These are phyloP conservation scores for Scaptomyza caliginosa DNA, from an alignment of 2,888 invertebrate species.

Conservation along the genomic window DNA sequence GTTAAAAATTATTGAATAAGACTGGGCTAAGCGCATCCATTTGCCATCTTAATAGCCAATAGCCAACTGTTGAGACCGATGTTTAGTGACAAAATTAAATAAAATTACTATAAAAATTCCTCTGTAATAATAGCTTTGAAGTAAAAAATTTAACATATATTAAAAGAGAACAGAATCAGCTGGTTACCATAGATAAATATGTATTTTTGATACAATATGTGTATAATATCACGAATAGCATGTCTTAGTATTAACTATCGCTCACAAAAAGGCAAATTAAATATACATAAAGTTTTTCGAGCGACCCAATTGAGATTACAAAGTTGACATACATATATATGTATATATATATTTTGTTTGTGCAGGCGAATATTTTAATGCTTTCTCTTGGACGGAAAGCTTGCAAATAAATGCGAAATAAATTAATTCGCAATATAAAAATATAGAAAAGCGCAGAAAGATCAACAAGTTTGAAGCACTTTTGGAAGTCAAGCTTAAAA, in stretches of 20 bases:
- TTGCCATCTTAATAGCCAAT: too few relatives aligned
- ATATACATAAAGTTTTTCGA: conserved; percentile 3
- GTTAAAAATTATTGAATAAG: background rate
- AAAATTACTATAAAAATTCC: too few relatives aligned
- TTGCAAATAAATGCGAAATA: conserved; percentile 40
- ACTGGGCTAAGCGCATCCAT: too few relatives aligned
- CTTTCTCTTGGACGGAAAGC: conserved; percentile 60
- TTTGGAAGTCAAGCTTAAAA: background rate
- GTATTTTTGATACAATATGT: conserved; percentile 1
- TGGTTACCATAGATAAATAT: background rate
- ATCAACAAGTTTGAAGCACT: conserved; percentile 13
- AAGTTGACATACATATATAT: conserved; percentile 35
- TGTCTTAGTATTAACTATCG: conserved; percentile 2
- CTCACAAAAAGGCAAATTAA: background rate
- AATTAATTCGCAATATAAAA: conserved; percentile 4
- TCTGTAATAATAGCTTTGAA: too few relatives aligned
- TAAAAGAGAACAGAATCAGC: too few relatives aligned
- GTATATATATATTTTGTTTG: conserved; percentile 26
- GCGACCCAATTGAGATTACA: conserved; percentile 41
- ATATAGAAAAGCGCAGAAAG: conserved; percentile 6
- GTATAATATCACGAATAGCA: conserved; percentile 19
- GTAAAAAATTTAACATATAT: too few relatives aligned
- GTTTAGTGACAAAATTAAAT: too few relatives aligned
- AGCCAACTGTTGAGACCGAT: too few relatives aligned
- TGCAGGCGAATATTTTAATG: conserved; percentile 27